Base-by-base conservation (phyloP, 2,888 invertebrate genomes). In the Adelognathus sp. region DNA sequence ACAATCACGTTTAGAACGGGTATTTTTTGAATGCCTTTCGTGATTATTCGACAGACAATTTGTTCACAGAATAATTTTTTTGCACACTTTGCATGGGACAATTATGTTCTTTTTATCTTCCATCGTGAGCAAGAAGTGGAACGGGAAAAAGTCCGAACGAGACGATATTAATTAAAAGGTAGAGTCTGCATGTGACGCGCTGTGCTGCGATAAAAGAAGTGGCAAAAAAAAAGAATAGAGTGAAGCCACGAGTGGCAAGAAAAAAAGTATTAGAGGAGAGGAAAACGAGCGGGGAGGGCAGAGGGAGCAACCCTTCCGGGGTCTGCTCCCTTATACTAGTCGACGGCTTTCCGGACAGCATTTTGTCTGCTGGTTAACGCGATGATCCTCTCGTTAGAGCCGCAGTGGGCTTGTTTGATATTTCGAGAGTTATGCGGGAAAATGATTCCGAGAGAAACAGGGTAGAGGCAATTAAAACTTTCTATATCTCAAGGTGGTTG, bases 341-440 rank as follows among this genome's bases (percentile, higher is more conserved):
- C n/a, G 76, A 60, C 52, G 61, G 33, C 5, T 41, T 11, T 44
- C 66, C 33, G 54, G 14, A 63, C 63, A 46, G 64, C 66, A 66
- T 76, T 76, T 76, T 76, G 76, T 71, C 76, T 52, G 76, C 71
- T 60, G 39, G 76, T 76, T 76, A 76, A 76, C 76, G 71, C 76
- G 71, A 52, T 56, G 64, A 71, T 50, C 64, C 50, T 58, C 64
- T 66, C 74, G 67, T 74, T 66, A 24, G 39, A 52, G 50, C 29
- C 21, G 9, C 52, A 11, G 21, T 24, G 9, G 21, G 46, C 21
- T 46, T n/a, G 18, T 21, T 46, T 9, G 11, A 18, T 21, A 11
- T 1, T n/a, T n/a, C n/a, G n/a, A n/a, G n/a, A n/a, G n/a, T n/a
- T n/a, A n/a, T n/a, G n/a, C n/a, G n/a, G n/a, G n/a, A n/a, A n/a